A percentile compares a stretch with the other conserved stretches of the same genome.
Conservation (phyloP, 2,888 invertebrate species). For the Euclidia mi region DNA sequence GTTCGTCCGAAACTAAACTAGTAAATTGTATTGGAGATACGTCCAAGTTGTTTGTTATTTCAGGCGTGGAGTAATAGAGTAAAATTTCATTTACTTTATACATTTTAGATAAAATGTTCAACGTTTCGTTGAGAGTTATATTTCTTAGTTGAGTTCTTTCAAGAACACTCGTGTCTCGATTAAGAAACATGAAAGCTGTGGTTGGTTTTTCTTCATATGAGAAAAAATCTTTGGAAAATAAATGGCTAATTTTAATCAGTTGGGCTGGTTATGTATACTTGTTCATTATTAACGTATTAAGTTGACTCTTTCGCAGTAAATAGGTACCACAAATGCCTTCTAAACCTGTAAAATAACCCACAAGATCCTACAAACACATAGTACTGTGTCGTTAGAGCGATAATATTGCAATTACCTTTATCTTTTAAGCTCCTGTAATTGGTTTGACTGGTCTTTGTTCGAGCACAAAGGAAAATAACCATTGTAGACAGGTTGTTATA, state of each 20-base stretch:
- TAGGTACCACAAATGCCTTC: neutral
- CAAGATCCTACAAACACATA: constrained; percentile 19
- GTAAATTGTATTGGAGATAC: constrained; percentile 4
- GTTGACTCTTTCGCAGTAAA: neutral
- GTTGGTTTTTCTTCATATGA: neutral
- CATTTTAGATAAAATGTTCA: constrained; percentile 4
- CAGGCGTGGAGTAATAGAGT: constrained; percentile 5
- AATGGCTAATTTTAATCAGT: too few species aligned
- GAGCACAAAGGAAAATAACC: constrained; percentile 1
- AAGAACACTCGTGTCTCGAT: neutral
- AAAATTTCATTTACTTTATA: neutral
- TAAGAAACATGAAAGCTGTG: neutral
- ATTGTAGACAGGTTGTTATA: neutral
- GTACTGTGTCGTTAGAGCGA: constrained; percentile 27
- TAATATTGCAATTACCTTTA: constrained; percentile 38
- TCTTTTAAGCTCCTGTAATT: constrained; percentile 33
- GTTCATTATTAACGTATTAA: too few species aligned
- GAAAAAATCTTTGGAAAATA: too few species aligned
- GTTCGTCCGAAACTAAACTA: neutral
- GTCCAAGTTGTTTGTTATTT: constrained; percentile 6
- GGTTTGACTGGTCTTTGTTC: constrained; percentile 22
- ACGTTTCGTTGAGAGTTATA: neutral
- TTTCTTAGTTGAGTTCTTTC: neutral
- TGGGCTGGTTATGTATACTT: too few species aligned
- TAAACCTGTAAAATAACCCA: neutral